Percentiles rank a stretch among this genome's conserved stretches.
Evolutionary conservation across 2,113 vertebrate species (phyloP).

Genomic region (Excalfactoria chinensis): DNA sequence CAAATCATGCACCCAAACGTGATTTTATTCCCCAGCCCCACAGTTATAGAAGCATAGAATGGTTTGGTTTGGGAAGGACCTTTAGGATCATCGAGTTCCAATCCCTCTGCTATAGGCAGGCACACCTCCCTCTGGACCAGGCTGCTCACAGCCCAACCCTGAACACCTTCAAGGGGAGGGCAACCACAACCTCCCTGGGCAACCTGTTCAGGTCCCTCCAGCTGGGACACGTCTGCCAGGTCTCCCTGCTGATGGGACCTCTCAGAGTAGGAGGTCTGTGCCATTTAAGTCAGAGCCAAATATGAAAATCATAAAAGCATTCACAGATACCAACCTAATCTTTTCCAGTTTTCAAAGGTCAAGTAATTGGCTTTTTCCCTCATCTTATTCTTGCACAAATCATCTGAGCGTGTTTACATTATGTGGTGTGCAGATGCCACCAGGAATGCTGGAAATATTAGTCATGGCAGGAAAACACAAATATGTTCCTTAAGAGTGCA

Average conservation of each 20-base stretch:
- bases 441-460: background rate
- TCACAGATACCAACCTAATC: background rate
- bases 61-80: too few relatives aligned
- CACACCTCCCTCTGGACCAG: too few relatives aligned
- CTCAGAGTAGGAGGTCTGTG: background rate
- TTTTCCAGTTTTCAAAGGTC: background rate
- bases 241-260: background rate
- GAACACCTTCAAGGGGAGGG: too few relatives aligned
- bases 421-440: accelerated
- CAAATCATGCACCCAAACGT: background rate
- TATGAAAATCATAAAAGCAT: background rate
- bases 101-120: too few relatives aligned
- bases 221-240: accelerated
- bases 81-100: too few relatives aligned
- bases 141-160: too few relatives aligned
- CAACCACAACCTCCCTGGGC: too few relatives aligned
- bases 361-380: background rate
- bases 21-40: background rate
- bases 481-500: background rate
- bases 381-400: background rate
- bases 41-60: background rate
- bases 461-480: background rate
- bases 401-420: background rate
- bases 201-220: background rate
- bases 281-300: slow-evolving; percentile 1